Base-by-base conservation (phyloP, 2,797 vertebrate species). In the Sarcoramphus papa region DNA sequence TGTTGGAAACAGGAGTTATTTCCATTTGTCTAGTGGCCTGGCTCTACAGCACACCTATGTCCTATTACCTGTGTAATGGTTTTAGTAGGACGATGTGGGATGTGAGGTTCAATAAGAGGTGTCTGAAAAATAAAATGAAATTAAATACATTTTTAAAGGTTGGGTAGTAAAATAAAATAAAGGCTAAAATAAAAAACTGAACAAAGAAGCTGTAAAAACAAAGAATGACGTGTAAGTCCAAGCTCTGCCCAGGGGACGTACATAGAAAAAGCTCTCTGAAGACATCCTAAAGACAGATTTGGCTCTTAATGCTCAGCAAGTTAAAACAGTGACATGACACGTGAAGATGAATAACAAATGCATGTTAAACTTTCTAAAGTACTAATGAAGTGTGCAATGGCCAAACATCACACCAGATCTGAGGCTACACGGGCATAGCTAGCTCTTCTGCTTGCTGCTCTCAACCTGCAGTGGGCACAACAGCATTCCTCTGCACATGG, bases 71-170 rank as follows among this genome's bases (percentile, higher is more conserved):
- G 98, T 92, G 98, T 97, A 98, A 99, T 98, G 98, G 97, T 98
- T 99, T 99, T 99, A 98, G 98, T 96, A 97, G 98, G 96, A 93
- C 97, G 98, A 94, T 98, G 97, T 98, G 99, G 98, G 97, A 98
- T 98, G 95, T 98, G 98, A 98, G 98, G 98, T 98, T 99, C 98
- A 98, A 97, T 98, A 97, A 99, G 98, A 97, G 98, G 98, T 97
- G 98, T 99, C 99, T 99, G 99, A 98, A 99, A 99, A 99, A 99
- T 98, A 98, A 99, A 99, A 98, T 89, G 59, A 98, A 98, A 98
- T 95, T 80, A 98, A 98, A 97, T 92, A 94, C 50, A 97, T 94
- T 98, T 97, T 96, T 97, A 96, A 97, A 95, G 84, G 90, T 97
- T 76, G 33, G 84, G 75, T 81, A 95, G 90, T 91, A 95, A 95